Conservation (phyloP, 2,113 vertebrate genomes). For the Nothoprocta pentlandii region DNA sequence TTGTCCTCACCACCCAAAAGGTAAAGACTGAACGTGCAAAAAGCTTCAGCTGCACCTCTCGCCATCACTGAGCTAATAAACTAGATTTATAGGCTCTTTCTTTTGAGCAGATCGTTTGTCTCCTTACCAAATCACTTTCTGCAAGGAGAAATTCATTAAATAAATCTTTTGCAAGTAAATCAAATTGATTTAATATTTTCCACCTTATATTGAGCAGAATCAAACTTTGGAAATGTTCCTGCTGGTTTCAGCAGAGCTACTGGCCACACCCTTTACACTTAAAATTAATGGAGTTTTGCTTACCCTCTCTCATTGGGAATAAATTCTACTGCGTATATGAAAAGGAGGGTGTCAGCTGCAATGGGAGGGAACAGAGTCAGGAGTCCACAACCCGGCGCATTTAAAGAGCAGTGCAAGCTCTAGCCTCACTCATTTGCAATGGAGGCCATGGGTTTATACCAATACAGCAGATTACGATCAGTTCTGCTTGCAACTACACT, state of each 20-base stretch:
- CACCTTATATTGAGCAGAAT: background rate
- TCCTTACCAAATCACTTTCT: background rate
- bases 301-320: background rate
- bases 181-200: background rate
- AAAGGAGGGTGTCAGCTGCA: background rate
- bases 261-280: background rate
- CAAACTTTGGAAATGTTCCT: background rate
- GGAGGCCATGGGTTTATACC: slow-evolving; percentile 43
- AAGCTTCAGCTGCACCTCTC: background rate
- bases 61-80: background rate
- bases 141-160: background rate
- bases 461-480: background rate
- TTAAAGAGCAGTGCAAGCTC: background rate
- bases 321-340: background rate
- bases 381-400: background rate
- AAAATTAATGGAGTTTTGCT: background rate
- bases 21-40: background rate
- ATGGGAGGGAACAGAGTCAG: background rate
- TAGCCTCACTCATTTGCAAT: background rate
- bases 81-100: background rate
- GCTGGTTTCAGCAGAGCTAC: background rate
- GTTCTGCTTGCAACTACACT: background rate
- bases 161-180: background rate
- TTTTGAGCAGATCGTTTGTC: background rate
- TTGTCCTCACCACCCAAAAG: no score